Conservation (phyloP, 2,888 invertebrate species). For the Scaptomyza caliginosa region DNA sequence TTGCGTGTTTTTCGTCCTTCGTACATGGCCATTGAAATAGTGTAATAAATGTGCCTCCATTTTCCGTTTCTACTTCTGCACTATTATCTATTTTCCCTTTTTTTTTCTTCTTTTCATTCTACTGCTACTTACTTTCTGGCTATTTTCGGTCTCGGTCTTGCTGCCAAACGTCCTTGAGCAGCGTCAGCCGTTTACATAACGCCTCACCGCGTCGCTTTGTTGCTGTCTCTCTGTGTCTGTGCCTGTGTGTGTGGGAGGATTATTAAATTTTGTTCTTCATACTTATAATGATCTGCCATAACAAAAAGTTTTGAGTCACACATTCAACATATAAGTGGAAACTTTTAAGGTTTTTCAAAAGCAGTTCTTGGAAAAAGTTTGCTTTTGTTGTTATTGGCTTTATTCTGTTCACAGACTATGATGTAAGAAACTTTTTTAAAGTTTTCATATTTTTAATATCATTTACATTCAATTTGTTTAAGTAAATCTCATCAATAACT, state of each 20-base stretch:
- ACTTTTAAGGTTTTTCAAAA: neutral
- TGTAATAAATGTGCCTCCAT: slow-evolving; percentile 49
- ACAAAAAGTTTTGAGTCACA: slow-evolving; percentile 45
- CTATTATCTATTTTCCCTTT: slow-evolving; percentile 29
- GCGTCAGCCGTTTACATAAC: slow-evolving; percentile 60
- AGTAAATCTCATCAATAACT: slow-evolving; percentile 5
- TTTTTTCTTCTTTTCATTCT: slow-evolving; percentile 26
- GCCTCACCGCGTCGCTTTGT: slow-evolving; percentile 9
- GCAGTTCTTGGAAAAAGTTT: slow-evolving; percentile 29
- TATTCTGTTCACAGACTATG: no score
- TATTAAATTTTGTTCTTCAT: slow-evolving; percentile 48
- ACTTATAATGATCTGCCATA: slow-evolving; percentile 29
- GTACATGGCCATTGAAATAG: slow-evolving; percentile 57
- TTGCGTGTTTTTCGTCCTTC: slow-evolving; percentile 61
- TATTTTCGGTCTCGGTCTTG: slow-evolving; percentile 54
- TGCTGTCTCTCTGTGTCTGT: neutral
- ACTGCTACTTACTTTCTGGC: slow-evolving; percentile 36
- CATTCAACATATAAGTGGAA: slow-evolving; percentile 28
- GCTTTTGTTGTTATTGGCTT: slow-evolving; percentile 7
- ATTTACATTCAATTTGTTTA: neutral
- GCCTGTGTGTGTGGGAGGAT: slow-evolving; percentile 17
- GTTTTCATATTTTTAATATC: neutral
- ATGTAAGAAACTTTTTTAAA: no score
- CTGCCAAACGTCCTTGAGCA: slow-evolving; percentile 49
- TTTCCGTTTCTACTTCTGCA: slow-evolving; percentile 22